Base-by-base conservation (phyloP, 2,888 invertebrate genomes). In the Prostheceraeus crozeri region DNA sequence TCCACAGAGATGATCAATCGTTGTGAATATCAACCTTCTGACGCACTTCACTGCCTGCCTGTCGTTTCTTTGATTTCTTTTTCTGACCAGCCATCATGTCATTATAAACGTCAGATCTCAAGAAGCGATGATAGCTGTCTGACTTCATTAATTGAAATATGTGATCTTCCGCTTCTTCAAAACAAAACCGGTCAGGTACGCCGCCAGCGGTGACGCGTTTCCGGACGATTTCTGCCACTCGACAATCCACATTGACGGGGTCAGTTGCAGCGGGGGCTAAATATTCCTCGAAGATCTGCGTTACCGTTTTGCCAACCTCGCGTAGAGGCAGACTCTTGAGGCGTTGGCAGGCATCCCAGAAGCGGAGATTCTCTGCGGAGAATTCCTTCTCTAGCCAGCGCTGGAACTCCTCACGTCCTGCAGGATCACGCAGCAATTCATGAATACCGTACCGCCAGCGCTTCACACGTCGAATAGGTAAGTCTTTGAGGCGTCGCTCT, bases 91-190 rank as follows among this genome's bases (percentile, higher is more conserved):
- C 90, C 63, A 94, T 80, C 74, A 87, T 89, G 69, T 94, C 94
- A 82, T 93, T 93, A 80, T 96, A 98, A 87, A 93, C 89, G 69
- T 96, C 96, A 1, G 94, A 96, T 65, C 98, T 84, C 57, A 98
- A 81, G 75, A 96, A 98, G 68, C 98, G 83, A 57, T 93, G 93
- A 75, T 99, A 98, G 72, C 91, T 93, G 79, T 98, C 98, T 66
- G 89, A 91, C 76, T 96, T 96, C 98, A 98, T 99, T 68, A 99
- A 81, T 73, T 94, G 91, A 78, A 94, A 98, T 35, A 98, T 94
- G 78, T 98, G 98, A 4, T 91, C 88, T 90, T 93, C 91, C 57
- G 98, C 96, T 72, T 90, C 87, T 73, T 96, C 96, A 78, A 94
- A 98, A 70, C 71, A 72, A 63, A 71, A 74, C 62, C 75, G 66